These are phyloP conservation scores for Marisa cornuarietis DNA, from an alignment of 1,140 invertebrate genomes.

Conservation along the genomic window DNA sequence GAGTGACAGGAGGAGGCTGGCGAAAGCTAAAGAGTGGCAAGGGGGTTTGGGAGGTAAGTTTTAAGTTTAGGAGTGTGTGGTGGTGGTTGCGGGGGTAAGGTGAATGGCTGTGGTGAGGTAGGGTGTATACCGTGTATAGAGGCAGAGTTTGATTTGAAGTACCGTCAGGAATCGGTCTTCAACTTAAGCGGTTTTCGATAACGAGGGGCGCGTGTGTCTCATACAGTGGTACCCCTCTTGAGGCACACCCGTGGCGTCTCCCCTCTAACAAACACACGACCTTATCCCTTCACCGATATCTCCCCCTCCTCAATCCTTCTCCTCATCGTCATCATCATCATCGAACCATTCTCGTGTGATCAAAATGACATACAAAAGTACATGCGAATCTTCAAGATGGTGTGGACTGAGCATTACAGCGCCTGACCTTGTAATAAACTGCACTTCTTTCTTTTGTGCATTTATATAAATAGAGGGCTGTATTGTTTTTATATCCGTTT, in stretches of 20 bases:
- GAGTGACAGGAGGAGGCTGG: background rate
- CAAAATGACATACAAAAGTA: no score
- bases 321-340: no score
- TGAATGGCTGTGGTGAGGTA: background rate
- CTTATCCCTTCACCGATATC: no score
- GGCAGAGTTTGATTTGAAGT: background rate
- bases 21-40: background rate
- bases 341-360: no score
- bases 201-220: background rate
- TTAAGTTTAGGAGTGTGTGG: background rate
- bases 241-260: background rate
- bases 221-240: background rate
- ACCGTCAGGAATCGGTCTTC: background rate
- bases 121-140: background rate
- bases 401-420: no score
- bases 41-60: background rate
- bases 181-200: background rate
- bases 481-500: no score
- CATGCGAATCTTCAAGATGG: no score
- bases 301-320: no score
- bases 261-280: no score
- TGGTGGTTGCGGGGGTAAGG: background rate
- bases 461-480: no score
- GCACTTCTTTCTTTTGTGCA: no score
- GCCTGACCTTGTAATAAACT: no score